These are phyloP conservation scores for Enteromius radiatus DNA, from an alignment of 2,797 vertebrate species.

Conservation along the genomic window DNA sequence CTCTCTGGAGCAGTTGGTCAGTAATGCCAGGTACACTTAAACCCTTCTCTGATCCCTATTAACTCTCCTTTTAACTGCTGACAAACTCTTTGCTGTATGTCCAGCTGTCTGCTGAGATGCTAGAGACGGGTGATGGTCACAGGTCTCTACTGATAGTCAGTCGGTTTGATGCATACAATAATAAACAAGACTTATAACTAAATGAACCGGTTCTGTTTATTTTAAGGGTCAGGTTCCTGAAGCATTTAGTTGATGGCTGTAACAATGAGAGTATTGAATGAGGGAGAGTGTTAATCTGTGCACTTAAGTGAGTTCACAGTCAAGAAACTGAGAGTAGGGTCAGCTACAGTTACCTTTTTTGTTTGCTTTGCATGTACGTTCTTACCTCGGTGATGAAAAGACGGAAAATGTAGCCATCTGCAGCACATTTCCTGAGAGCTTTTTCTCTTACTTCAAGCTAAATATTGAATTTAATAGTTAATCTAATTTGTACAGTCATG, in stretches of 20 bases:
- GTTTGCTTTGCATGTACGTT: background rate
- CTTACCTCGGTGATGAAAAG: background rate
- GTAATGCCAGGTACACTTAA: slow-evolving; percentile 52
- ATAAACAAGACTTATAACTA: background rate
- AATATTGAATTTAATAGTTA: slow-evolving; percentile 16
- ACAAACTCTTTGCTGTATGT: slow-evolving; percentile 41
- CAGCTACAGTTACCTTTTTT: slow-evolving; percentile 12
- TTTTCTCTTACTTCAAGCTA: slow-evolving; percentile 9
- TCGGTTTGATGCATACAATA: background rate
- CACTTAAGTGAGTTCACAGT: background rate
- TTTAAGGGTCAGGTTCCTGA: slow-evolving; percentile 1
- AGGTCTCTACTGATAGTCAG: background rate
- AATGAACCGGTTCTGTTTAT: background rate
- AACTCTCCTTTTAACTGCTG: slow-evolving; percentile 56
- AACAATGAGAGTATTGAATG: slow-evolving; percentile 22
- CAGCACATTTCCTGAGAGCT: slow-evolving; percentile 17
- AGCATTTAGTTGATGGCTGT: background rate
- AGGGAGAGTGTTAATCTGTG: slow-evolving; percentile 17
- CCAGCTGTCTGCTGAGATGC: slow-evolving; percentile 52
- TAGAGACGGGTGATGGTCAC: background rate
- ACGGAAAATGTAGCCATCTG: background rate
- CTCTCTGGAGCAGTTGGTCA: slow-evolving; percentile 52
- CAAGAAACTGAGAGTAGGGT: slow-evolving; percentile 6
- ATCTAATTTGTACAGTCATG: slow-evolving; percentile 21
- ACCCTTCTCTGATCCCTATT: slow-evolving; percentile 65